phyloP scores from a whole-genome alignment of 2,797 vertebrate species.

The Trachops cirrhosus region DNA sequence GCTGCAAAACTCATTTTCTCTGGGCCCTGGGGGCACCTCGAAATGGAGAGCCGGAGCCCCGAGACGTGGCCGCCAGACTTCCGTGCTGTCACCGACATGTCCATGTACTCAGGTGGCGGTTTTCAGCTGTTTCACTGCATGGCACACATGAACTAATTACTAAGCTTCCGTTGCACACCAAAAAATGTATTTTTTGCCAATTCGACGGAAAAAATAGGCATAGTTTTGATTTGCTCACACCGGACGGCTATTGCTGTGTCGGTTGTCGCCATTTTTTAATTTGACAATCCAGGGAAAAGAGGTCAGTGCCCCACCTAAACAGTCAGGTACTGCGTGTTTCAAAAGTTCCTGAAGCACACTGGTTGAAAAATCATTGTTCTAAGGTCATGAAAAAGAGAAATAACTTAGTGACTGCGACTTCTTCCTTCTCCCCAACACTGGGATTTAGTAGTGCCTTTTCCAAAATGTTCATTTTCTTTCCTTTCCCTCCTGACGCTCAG shows the following conservation, averaged over 20 bases:
- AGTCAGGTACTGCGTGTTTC: neutral
- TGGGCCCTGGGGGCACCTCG: neutral
- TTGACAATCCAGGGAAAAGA: neutral
- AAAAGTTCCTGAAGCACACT: neutral
- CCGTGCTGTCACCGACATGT: too few relatives aligned
- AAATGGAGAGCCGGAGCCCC: neutral
- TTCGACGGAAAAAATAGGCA: neutral
- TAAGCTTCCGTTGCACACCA: too few relatives aligned
- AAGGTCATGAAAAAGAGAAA: neutral
- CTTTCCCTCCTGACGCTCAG: neutral
- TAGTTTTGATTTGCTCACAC: neutral
- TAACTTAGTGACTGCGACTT: neutral
- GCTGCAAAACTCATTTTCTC: neutral
- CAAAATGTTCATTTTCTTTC: neutral
- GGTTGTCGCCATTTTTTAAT: neutral
- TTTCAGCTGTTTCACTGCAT: neutral
- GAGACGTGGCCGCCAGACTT: rapidly evolving
- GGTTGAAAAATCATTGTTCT: neutral
- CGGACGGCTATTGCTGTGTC: neutral
- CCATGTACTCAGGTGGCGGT: neutral
- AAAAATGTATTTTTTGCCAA: neutral
- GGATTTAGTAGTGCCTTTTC: neutral
- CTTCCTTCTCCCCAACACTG: neutral
- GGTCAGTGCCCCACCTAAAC: neutral
- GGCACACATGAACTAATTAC: neutral